Base-by-base conservation (phyloP, 92 coral and sea anemone genomes). In the Zoanthus sociatus region DNA sequence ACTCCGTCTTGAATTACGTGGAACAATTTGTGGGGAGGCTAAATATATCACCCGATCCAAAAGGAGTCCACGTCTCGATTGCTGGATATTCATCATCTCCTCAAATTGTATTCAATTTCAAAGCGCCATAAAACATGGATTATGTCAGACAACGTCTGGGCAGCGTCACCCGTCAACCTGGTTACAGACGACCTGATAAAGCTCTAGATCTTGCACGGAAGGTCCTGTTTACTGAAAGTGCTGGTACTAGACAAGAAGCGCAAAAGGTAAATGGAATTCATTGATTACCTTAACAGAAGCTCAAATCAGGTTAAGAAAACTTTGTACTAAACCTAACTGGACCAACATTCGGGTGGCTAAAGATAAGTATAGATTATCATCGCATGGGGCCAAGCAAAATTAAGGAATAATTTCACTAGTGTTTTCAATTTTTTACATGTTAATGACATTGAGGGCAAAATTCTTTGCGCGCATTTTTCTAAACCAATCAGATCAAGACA, bases 121-220 rank as follows among this genome's bases (percentile, higher is more conserved):
- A 73, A 7, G 77, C 77, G 16, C 77, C 77, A 9, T 55, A 73
- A 32, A 37, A 73, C 53, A 18, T 73, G 47, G 77, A 50, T 37
- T 73, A 73, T 16, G 53, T 73, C 21, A 37, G 55, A 73, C 51
- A 47, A 73, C 77, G 77, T 13, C 77, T 73, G 53, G 42, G 53
- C 9, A 42, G 54, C 77, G 20, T 73, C 51, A 42, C 77, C 53
- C 77, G 77, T 42, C 51, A 47, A 73, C n/a, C 77, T 33, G 77
- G 77, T 37, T 73, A 73, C 77, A 73, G 77, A 73, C 37, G 77
- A 37, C 77, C 77, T 37, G 77, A 73, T 33, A 73, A 32, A 73
- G 77, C 77, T 42, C 77, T 73, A 16, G 53, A 73, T 44, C 77
- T 42, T 42, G 77, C 77, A 5, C n/a, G 53, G 18, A 15, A 50